Evolutionary conservation across 1,140 invertebrate genomes (phyloP).

Genomic region (Hestina assimilis): DNA sequence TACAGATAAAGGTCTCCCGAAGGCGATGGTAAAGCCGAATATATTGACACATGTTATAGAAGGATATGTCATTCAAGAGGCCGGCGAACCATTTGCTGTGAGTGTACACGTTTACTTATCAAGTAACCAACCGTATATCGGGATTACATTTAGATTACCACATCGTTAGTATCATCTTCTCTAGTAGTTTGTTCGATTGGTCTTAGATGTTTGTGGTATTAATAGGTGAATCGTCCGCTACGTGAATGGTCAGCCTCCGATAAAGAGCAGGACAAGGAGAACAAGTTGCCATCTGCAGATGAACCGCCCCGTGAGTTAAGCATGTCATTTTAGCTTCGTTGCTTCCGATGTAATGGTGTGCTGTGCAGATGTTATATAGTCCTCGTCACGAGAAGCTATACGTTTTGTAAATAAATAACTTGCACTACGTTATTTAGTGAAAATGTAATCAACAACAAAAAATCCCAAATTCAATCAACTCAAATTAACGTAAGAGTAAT

Average conservation of each 20-base stretch:
- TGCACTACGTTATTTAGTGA: too few relatives aligned
- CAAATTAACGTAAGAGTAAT: too few relatives aligned
- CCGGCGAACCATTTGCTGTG: slow-evolving; percentile 92
- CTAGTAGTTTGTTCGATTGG: neutral
- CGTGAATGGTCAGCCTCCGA: slow-evolving; percentile 68
- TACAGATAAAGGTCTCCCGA: slow-evolving; percentile 86
- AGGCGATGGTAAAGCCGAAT: slow-evolving; percentile 97
- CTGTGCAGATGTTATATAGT: too few relatives aligned
- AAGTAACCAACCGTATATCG: too few relatives aligned
- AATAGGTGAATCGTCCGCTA: slow-evolving; percentile 65
- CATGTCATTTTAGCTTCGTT: neutral
- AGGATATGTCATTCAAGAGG: slow-evolving; percentile 97
- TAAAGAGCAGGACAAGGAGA: slow-evolving; percentile 72
- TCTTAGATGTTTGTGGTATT: neutral
- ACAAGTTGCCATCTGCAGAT: slow-evolving; percentile 79
- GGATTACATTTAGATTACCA: too few relatives aligned
- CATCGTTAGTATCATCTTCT: too few relatives aligned
- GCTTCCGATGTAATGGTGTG: too few relatives aligned
- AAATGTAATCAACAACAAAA: too few relatives aligned
- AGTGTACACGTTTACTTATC: too few relatives aligned
- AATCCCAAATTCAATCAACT: too few relatives aligned
- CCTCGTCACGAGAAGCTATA: neutral
- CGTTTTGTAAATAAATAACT: too few relatives aligned
- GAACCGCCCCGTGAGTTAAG: slow-evolving; percentile 84
- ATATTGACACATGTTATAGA: slow-evolving; percentile 98